Evolutionary conservation across 2,888 invertebrate genomes (phyloP).

Genomic region (Volucella zonaria): DNA sequence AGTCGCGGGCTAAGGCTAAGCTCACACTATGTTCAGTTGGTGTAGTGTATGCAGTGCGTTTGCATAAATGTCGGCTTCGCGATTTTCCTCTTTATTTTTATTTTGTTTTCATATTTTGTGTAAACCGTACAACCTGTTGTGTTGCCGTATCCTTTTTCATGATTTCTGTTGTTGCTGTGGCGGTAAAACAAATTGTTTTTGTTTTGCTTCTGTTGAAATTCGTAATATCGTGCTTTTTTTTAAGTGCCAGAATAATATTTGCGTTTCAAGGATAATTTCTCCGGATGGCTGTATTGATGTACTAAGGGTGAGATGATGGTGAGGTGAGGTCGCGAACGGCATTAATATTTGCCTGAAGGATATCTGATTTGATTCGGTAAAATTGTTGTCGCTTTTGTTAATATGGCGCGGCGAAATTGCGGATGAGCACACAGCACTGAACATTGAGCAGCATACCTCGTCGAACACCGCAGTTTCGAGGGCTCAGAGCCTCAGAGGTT

Average conservation of each 20-base stretch:
- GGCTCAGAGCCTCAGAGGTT: slow-evolving; percentile 1
- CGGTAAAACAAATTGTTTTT: slow-evolving; percentile 24
- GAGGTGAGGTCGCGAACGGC: not conserved
- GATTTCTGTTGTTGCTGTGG: slow-evolving; percentile 17
- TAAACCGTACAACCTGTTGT: slow-evolving; percentile 35
- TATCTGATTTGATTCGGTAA: slow-evolving; percentile 63
- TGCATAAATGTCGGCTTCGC: slow-evolving; percentile 12
- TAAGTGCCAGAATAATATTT: slow-evolving; percentile 17
- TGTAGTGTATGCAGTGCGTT: slow-evolving; percentile 9
- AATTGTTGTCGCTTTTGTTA: slow-evolving; percentile 59
- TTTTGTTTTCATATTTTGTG: not conserved
- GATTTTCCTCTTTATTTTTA: not conserved
- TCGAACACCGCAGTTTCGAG: too few species aligned
- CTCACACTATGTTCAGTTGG: not conserved
- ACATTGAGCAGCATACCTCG: too few species aligned
- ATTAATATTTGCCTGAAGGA: slow-evolving; percentile 64
- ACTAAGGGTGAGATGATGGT: not conserved
- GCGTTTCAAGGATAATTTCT: slow-evolving; percentile 59
- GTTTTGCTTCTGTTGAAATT: slow-evolving; percentile 15
- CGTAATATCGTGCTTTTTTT: slow-evolving; percentile 10
- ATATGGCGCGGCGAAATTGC: slow-evolving; percentile 11
- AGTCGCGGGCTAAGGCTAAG: not conserved
- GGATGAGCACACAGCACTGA: slow-evolving; percentile 12
- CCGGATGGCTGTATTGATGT: slow-evolving; percentile 15
- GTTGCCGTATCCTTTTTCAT: slow-evolving; percentile 32